These are phyloP conservation scores for Barypeithes pellucidus DNA, from an alignment of 2,888 invertebrate genomes.

Conservation along the genomic window DNA sequence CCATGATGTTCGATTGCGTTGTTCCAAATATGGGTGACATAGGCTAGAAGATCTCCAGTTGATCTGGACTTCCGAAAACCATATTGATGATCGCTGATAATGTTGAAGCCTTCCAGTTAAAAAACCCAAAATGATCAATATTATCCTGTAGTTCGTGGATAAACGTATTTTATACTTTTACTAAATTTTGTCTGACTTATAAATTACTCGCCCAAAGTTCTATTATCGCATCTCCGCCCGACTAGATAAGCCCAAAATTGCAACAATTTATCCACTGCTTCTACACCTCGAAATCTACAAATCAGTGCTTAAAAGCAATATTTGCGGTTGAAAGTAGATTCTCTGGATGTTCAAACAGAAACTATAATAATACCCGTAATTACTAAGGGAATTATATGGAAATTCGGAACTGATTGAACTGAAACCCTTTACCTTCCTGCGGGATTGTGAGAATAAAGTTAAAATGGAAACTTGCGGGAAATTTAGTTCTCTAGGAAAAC, in stretches of 20 bases:
- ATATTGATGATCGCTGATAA: no score
- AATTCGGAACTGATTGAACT: conserved; percentile 44
- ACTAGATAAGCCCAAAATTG: conserved; percentile 41
- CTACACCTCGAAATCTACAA: conserved; percentile 37
- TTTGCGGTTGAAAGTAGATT: conserved; percentile 48
- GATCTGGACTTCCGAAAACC: no score
- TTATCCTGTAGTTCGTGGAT: no score
- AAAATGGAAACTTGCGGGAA: conserved; percentile 7
- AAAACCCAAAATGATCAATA: no score
- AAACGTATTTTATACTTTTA: not conserved
- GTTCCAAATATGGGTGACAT: no score
- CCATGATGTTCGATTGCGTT: no score
- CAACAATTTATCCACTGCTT: conserved; percentile 42
- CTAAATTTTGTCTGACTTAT: conserved; percentile 10
- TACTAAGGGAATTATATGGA: conserved; percentile 46
- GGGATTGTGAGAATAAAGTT: conserved; percentile 28
- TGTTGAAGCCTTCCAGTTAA: no score
- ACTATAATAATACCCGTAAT: conserved; percentile 46
- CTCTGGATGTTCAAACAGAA: conserved; percentile 39
- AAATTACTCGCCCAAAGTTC: conserved; percentile 29
- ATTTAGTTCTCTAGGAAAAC: conserved; percentile 2
- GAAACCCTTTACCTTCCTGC: conserved; percentile 34
- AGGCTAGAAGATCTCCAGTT: no score
- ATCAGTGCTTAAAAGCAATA: conserved; percentile 48
- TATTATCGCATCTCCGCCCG: conserved; percentile 29